Evolutionary conservation across 53 echinoderm and acorn worm genomes (phyloP).

Genomic region (Apostichopus leukothele): DNA sequence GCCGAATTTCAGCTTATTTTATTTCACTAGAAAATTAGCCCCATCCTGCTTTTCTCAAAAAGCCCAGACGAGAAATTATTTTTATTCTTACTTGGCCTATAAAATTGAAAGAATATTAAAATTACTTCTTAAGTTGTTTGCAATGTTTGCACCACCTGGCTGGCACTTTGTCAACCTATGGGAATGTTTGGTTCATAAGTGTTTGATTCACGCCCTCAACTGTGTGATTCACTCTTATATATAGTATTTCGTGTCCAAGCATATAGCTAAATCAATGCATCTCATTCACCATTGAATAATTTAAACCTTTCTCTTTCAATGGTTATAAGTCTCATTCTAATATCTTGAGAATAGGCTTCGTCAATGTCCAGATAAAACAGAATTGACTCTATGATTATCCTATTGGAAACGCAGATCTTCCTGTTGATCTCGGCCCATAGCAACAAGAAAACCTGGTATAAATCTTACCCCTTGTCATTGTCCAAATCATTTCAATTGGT

Average conservation of each 20-base stretch:
- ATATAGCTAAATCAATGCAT: slow-evolving; percentile 5
- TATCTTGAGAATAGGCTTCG: slow-evolving; percentile 12
- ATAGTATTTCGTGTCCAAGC: background rate
- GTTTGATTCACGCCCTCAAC: background rate
- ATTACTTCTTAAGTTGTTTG: no score
- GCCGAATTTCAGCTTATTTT: no score
- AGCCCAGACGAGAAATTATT: no score
- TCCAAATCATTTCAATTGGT: background rate
- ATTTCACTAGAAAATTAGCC: no score
- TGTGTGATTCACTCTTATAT: background rate
- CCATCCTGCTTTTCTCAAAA: no score
- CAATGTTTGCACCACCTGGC: no score
- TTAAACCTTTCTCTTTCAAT: slow-evolving; percentile 15
- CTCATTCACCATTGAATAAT: background rate
- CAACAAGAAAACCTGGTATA: background rate
- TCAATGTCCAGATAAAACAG: slow-evolving; percentile 1
- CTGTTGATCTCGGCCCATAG: background rate
- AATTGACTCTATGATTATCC: background rate
- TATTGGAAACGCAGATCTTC: slow-evolving; percentile 20
- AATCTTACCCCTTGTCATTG: background rate
- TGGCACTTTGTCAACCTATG: background rate
- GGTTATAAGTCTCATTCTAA: background rate
- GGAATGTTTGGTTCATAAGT: background rate
- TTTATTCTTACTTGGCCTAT: no score
- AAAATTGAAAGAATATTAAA: no score